Base-by-base conservation (phyloP, 2,888 invertebrate species). In the Cloeon dipterum region DNA sequence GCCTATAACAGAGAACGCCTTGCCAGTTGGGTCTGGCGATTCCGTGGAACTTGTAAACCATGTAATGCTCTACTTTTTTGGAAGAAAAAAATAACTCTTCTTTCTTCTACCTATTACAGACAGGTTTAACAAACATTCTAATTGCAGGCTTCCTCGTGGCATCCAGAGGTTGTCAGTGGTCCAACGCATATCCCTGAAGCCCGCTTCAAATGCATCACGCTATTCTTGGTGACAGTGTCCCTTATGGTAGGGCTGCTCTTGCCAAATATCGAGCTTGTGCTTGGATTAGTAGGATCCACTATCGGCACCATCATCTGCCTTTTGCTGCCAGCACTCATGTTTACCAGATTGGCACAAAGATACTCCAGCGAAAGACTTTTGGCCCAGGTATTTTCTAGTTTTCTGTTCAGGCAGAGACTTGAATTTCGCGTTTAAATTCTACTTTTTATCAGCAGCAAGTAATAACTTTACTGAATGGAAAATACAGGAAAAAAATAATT, bases 261-360 rank as follows among this genome's bases (percentile, higher is more conserved):
- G 46, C 96, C 96, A 13, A 91, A 86, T 51, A 85, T 88, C 40
- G 88, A 96, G 61, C 68, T 94, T 47, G 85, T 96, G 38, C 66
- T 98, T 40, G 93, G 93, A 0, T 59, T 96, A 23, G 76, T 89
- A 25, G 96, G 96, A 1, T 86, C 94, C 2, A 93, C 94, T 0
- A 88, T 93, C 46, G 96, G 96, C 0, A 79, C 88, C 11, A 68
- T 86, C 44, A 77, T 96, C 44, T 93, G 93, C 49, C 71, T 91
- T 23, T 74, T 94, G 50, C 81, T 93, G 50, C 96, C 96, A 0
- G 81, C 91, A 0, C 68, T 82, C 1, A 82, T 88, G 52, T 93
- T 88, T 54, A 69, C 89, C 21, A 70, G 74, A 42, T 70, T 89
- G 41, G 78, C 81, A 8, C 72, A 72, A 33, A 86, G 83, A 54